Evolutionary conservation across 2,888 invertebrate genomes (phyloP).

Genomic region (Drosophila gaucha): DNA sequence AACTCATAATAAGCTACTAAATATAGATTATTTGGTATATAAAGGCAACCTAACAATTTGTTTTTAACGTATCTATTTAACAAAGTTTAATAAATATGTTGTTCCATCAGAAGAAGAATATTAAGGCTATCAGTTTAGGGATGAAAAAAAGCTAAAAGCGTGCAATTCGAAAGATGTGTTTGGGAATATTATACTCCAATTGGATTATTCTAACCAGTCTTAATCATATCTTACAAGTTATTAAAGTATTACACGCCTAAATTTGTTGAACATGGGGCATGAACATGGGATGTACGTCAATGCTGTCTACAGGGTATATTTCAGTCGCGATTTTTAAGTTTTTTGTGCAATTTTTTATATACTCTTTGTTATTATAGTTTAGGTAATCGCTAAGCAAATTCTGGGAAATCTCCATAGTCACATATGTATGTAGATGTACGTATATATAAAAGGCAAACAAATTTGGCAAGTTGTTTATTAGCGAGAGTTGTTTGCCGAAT

Average conservation of each 20-base stretch:
- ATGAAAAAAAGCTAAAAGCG: too few relatives aligned
- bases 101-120: too few relatives aligned
- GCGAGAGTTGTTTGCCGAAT: conserved; percentile 8
- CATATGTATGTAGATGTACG: background rate
- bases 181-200: too few relatives aligned
- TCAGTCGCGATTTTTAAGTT: background rate
- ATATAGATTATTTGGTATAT: too few relatives aligned
- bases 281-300: too few relatives aligned
- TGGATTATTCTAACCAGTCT: too few relatives aligned
- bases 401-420: conserved; percentile 13
- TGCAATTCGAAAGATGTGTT: too few relatives aligned
- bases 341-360: background rate
- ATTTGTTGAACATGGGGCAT: too few relatives aligned
- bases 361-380: background rate
- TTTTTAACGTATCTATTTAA: background rate
- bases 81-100: background rate
- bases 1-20: too few relatives aligned
- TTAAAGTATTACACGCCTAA: too few relatives aligned
- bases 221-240: too few relatives aligned
- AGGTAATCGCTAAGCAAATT: conserved; percentile 12
- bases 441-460: background rate
- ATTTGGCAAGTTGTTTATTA: conserved; percentile 7
- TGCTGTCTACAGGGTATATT: background rate
- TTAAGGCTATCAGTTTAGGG: too few relatives aligned
- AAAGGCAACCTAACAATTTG: background rate